Base-by-base conservation (phyloP, 1,140 invertebrate species). In the Mylabris phalerata region DNA sequence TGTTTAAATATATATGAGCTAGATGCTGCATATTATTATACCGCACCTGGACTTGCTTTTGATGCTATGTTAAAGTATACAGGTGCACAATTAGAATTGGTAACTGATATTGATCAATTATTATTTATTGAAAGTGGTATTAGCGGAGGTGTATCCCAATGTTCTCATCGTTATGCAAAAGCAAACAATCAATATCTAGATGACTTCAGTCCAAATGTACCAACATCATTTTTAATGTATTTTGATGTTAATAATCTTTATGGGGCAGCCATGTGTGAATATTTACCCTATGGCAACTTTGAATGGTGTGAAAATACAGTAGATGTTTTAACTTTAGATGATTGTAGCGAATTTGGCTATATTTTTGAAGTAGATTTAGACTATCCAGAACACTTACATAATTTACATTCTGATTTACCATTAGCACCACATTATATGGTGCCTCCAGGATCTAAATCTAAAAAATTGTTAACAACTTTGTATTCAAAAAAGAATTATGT, bases 171-270 rank as follows among this genome's bases (percentile, higher is more conserved):
- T 42, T 62, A 55, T 52, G 56, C 41, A 10, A 56, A 61, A 55
- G 55, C 50, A 47, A 63, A 60, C 48, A 57, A 63, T 47, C 44
- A 50, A 51, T 62, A 59, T 51, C 40, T 62, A 40, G 25, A 62
- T 10, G 39, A 57, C n/a, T 65, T 50, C 44, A 52, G 62, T 60
- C 38, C 43, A 24, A 32, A 50, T 13, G 11, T 26, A 42, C 41
- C 45, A 41, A 13, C 48, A 24, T 24, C 6, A n/a, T 59, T 25
- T 56, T 41, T 66, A 71, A 63, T 70, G 26, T 78, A 79, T 68
- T 69, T 74, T 10, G 79, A 81, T 75, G 72, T 69, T 6, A 81
- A 80, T 64, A 81, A 81, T 70, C 65, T 80, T 43, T 82, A 82
- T 71, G 79, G 79, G 13, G 72, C 64, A 50, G 72, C 75, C 4